Conservation (phyloP, 2,113 vertebrate species). For the Brachypteracias leptosomus region DNA sequence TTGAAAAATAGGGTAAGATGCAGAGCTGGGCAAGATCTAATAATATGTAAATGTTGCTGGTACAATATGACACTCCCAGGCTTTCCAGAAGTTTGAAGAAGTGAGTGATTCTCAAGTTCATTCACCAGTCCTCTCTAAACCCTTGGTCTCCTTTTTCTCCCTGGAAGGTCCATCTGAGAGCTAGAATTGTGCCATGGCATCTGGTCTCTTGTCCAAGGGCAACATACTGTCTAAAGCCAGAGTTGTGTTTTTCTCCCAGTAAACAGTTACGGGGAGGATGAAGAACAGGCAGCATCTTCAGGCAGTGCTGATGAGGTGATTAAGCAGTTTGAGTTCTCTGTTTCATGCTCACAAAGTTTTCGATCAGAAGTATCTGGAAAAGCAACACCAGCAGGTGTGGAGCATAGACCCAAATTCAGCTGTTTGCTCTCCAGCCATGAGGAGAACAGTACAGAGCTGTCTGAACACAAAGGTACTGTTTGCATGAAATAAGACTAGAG, state of each 20-base stretch:
- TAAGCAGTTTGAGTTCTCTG: slow-evolving; percentile 85
- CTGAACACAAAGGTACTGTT: slow-evolving; percentile 79
- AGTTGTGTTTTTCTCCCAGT: slow-evolving; percentile 64
- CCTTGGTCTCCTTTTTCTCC: not conserved
- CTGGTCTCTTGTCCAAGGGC: not conserved
- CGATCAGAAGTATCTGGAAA: slow-evolving; percentile 30
- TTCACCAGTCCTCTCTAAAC: not conserved
- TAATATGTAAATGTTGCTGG: not conserved
- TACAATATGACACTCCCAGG: not conserved
- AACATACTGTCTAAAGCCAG: not conserved
- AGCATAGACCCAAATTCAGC: slow-evolving; percentile 69
- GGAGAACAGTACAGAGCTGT: slow-evolving; percentile 74
- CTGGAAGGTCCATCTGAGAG: not conserved
- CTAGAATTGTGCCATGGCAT: not conserved
- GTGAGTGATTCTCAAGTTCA: not conserved
- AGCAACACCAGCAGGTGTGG: slow-evolving; percentile 20
- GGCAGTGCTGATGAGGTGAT: slow-evolving; percentile 81
- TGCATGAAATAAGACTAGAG: not conserved
- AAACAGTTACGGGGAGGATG: slow-evolving; percentile 76
- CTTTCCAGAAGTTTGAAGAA: not conserved
- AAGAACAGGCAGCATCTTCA: slow-evolving; percentile 75
- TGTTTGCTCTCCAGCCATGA: slow-evolving; percentile 67
- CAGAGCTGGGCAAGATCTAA: not conserved
- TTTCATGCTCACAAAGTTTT: slow-evolving; percentile 82
- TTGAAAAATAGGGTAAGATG: fast-evolving